Evolutionary conservation across 2,888 invertebrate genomes (phyloP).

Genomic region (Stramonita haemastoma): DNA sequence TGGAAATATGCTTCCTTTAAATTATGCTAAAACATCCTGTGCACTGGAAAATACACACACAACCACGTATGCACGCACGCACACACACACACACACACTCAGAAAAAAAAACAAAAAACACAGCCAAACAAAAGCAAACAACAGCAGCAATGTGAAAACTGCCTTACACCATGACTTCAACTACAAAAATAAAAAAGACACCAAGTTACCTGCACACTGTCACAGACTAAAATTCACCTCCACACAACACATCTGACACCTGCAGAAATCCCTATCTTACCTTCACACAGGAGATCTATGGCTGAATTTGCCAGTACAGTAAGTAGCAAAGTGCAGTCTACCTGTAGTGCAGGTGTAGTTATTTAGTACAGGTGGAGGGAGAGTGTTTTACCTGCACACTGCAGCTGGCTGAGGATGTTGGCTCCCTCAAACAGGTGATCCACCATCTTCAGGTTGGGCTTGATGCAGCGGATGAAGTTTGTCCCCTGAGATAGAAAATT

Average conservation of each 20-base stretch:
- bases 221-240: no score
- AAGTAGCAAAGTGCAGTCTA: neutral
- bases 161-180: constrained; percentile 74
- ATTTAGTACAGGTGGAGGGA: neutral
- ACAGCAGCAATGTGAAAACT: no score
- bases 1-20: no score
- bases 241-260: no score
- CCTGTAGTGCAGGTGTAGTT: neutral
- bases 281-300: neutral
- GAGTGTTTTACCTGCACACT: constrained; percentile 85
- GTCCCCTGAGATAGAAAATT: no score
- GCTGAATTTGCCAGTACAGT: neutral
- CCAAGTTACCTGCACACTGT: no score
- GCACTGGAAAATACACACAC: no score
- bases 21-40: no score
- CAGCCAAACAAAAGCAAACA: neutral
- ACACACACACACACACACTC: neutral
- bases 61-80: no score
- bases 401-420: constrained; percentile 93
- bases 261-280: no score
- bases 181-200: no score
- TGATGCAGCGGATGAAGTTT: no score
- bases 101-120: neutral
- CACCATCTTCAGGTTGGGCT: constrained; percentile 93
- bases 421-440: constrained; percentile 91